Evolutionary conservation across 2,888 invertebrate genomes (phyloP), one percentile per base, ranked within the genome.

Genomic region (Tuta absoluta): DNA sequence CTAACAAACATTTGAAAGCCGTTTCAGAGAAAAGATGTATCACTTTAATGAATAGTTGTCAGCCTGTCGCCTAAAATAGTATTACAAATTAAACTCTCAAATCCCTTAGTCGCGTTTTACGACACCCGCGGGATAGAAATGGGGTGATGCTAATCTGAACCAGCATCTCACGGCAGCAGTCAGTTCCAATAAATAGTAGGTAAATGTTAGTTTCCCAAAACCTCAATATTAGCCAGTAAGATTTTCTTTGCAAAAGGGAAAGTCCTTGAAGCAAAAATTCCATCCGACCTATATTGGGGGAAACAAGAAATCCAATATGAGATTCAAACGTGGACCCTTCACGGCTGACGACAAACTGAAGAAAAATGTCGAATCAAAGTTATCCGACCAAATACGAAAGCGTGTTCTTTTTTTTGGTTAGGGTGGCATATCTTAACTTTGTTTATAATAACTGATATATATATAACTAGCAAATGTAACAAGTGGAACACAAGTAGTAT

Each of bases 251-350:
- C 3, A 17, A 2, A 56, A 56, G 17, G 56, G 56, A n/a, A 56
- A 56, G n/a, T 11, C 28, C 59, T 59, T 10, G 14, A 21, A 24
- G n/a, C 60, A 45, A 48, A 48, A 10, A 45, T 48, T 24, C 60
- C 48, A 2, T 21, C 21, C 60, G 45, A 48, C 60, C 59, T 59
- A 59, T 59, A 59, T 59, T 11, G 21, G 7, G 28, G 17, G 60
- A 48, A 48, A 58, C 38, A 58, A 58, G 38, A 49, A 59, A 61
- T 61, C 61, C 49, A 49, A 61, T 61, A 61, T 49, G 49, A n/a
- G 49, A 61, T 61, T 61, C 61, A 61, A 61, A 61, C 61, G 49
- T 48, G 37, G 38, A 38, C n/a, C 45, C 33, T 49, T 33, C 14
- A 48, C 61, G 61, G 17, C 24, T 19, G 49, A 49, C 49, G 61